Evolutionary conservation across 2,113 vertebrate species (phyloP).

Genomic region (Oceanodroma tethys): DNA sequence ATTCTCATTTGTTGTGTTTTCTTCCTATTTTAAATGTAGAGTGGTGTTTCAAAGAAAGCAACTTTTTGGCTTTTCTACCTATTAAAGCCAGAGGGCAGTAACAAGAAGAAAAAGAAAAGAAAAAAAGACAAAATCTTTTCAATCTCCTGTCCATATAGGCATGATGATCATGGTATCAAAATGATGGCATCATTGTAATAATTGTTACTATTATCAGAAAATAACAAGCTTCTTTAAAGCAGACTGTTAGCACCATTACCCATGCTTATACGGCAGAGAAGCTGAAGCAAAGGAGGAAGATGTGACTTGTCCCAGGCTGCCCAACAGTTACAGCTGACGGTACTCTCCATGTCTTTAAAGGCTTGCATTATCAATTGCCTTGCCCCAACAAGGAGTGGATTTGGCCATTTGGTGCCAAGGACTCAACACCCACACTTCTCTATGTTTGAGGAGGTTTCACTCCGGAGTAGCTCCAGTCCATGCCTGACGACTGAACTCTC

Average conservation of each 20-base stretch:
- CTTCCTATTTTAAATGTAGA: neutral
- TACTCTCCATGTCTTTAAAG: neutral
- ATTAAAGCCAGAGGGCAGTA: neutral
- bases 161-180: neutral
- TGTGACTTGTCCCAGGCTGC: neutral
- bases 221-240: neutral
- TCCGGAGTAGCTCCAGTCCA: neutral
- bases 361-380: neutral
- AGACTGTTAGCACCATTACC: neutral
- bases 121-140: neutral
- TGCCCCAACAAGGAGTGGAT: neutral
- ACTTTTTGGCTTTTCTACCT: neutral
- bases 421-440: neutral
- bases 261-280: neutral
- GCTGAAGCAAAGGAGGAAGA: neutral
- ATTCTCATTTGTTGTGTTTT: neutral
- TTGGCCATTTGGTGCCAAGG: neutral
- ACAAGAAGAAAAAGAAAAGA: neutral
- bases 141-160: neutral
- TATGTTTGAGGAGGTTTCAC: neutral
- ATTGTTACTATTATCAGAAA: neutral
- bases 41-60: neutral
- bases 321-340: neutral
- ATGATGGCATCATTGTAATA: fast-evolving
- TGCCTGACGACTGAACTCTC: neutral